Percentiles rank a stretch among this genome's conserved stretches.
Evolutionary conservation across 2,113 vertebrate species (phyloP).

Genomic region (Progne subis): DNA sequence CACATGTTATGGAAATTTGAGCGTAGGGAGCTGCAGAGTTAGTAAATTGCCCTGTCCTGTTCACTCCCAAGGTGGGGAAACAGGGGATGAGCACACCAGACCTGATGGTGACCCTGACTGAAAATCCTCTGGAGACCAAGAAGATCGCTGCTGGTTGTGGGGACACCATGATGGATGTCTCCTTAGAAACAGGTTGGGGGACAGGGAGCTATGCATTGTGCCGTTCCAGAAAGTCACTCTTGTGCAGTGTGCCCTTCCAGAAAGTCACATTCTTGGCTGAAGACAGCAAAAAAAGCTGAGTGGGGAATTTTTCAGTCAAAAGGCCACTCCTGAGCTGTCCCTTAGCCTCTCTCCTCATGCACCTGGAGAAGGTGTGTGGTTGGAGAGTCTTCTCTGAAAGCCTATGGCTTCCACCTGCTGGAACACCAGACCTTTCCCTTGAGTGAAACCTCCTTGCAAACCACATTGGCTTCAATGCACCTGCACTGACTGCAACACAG

Average conservation of each 20-base stretch:
- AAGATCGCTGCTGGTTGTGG: rapidly evolving
- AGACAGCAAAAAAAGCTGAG: not conserved
- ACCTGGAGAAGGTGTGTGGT: not conserved
- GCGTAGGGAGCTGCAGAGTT: not conserved
- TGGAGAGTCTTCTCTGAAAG: not conserved
- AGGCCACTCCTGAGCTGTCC: not conserved
- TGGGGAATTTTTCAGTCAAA: not conserved
- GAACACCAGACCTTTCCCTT: not conserved
- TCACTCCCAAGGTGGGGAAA: not conserved
- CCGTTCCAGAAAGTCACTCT: not conserved
- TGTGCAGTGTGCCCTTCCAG: not conserved
- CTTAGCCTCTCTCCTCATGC: not conserved
- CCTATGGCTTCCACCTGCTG: not conserved
- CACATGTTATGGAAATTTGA: not conserved
- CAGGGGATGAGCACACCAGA: not conserved
- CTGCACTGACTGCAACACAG: not conserved
- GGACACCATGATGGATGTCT: not conserved
- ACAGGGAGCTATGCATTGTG: not conserved
- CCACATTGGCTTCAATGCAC: rapidly evolving
- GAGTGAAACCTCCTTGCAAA: not conserved
- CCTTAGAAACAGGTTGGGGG: not conserved
- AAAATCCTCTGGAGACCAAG: not conserved
- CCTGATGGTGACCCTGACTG: rapidly evolving
- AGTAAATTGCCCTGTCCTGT: not conserved
- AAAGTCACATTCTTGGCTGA: not conserved